Evolutionary conservation across 1,140 invertebrate genomes (phyloP).

Genomic region (Uloborus diversus): DNA sequence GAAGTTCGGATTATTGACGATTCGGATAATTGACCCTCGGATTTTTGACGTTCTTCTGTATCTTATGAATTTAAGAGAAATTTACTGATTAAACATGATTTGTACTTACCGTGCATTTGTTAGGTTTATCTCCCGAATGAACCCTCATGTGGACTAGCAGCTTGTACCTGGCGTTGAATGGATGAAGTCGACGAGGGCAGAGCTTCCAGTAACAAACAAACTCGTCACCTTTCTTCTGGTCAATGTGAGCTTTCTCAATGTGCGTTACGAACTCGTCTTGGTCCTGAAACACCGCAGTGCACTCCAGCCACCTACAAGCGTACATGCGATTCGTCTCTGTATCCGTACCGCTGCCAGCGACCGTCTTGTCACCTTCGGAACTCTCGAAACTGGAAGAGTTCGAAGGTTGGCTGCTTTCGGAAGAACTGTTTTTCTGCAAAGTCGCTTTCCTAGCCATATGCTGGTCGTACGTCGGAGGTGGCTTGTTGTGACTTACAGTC

Average conservation of each 20-base stretch:
- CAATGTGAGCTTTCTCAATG: slow-evolving; percentile 90
- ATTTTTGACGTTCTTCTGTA: no score
- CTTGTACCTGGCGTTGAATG: slow-evolving; percentile 97
- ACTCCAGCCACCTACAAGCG: slow-evolving; percentile 86
- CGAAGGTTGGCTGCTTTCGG: slow-evolving; percentile 40
- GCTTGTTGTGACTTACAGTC: background rate
- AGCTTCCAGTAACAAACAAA: slow-evolving; percentile 92
- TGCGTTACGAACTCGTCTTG: slow-evolving; percentile 86
- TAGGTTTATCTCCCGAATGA: slow-evolving; percentile 94
- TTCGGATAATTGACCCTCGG: no score
- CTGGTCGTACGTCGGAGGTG: slow-evolving; percentile 50
- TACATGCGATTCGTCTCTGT: slow-evolving; percentile 40
- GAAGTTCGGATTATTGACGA: no score
- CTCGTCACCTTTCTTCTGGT: slow-evolving; percentile 82
- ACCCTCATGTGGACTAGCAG: slow-evolving; percentile 96
- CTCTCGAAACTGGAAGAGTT: slow-evolving; percentile 55
- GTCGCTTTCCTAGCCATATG: slow-evolving; percentile 52
- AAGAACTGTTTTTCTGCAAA: slow-evolving; percentile 46
- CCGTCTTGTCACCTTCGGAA: slow-evolving; percentile 43
- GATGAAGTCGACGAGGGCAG: slow-evolving; percentile 82
- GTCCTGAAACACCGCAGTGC: slow-evolving; percentile 78
- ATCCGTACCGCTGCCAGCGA: slow-evolving; percentile 29
- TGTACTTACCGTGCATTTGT: slow-evolving; percentile 88
- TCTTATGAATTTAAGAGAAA: no score
- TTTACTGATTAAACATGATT: no score